Evolutionary conservation across 2,113 vertebrate species (phyloP), one percentile per base, ranked within the genome.

Genomic region (Cettia cetti): DNA sequence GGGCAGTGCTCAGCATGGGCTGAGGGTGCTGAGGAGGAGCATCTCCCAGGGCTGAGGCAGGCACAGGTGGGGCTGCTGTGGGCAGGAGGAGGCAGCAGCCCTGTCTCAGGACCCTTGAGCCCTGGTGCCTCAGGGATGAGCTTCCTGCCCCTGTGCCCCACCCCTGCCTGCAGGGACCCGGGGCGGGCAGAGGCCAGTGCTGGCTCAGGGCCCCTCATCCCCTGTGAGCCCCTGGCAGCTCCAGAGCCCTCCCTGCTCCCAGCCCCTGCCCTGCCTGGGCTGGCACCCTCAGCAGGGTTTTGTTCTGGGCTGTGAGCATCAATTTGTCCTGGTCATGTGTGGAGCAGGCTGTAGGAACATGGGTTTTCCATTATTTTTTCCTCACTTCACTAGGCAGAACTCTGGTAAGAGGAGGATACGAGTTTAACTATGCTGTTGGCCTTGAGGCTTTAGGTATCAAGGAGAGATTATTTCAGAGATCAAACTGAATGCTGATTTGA

Each of bases 381-480:
- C 53, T 77, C 37, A 2, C 47, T 68, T 69, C 50, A 45, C 54
- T 50, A 47, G 82, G 63, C 9, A 1, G 54, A 50, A 22, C 47
- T 45, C 59, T 86, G 84, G 77, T 44, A 66, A 86, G 87, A 78
- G 86, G 90, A 88, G 80, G 94, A 96, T 95, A 21, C 72, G 85
- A 66, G 35, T 88, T 88, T 89, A 70, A 59, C 82, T 71, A 3
- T 89, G 91, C 86, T 64, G 79, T 94, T 88, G 76, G 93, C 92
- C 97, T 97, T 95, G 89, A 93, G 96, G 96, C 95, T 97, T 97
- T 84, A 82, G 74, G 88, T 96, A 96, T 96, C 89, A 79, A 96
- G 95, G 63, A 84, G 96, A 97, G 91, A 95, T 97, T 90, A 95
- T 97, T 97, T 96, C 90, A 86, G 90, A 98, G 97, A 97, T 97